A percentile compares a stretch with the other conserved stretches of the same genome.
phyloP scores from a whole-genome alignment of 2,113 vertebrate genomes.

The Elaphurus davidianus region DNA sequence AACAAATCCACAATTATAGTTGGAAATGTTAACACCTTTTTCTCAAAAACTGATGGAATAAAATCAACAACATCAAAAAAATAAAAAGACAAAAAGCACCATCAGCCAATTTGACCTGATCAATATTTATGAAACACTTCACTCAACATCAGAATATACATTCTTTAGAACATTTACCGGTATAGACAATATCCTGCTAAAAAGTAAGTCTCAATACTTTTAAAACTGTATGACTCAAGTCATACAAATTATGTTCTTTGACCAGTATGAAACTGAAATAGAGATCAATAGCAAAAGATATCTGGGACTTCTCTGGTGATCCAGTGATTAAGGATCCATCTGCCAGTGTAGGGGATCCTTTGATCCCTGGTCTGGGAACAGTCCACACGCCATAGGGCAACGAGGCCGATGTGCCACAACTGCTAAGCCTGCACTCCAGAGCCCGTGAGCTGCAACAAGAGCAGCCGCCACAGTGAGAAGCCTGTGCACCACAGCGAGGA shows the following conservation, averaged over 20 bases:
- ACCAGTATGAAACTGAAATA: not conserved
- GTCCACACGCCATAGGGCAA: not conserved
- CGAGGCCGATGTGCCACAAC: rapidly evolving
- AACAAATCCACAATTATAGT: not conserved
- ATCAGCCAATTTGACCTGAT: not conserved
- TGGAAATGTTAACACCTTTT: not conserved
- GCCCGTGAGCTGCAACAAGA: not conserved
- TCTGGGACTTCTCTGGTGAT: not conserved
- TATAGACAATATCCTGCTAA: not conserved
- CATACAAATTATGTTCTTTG: not conserved
- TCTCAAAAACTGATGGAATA: not conserved
- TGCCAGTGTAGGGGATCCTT: not conserved
- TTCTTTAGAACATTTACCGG: not conserved
- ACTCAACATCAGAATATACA: not conserved
- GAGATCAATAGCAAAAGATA: not conserved
- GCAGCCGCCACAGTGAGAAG: not conserved
- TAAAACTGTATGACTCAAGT: not conserved
- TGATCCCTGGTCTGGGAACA: not conserved
- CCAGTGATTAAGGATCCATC: not conserved
- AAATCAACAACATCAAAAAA: not conserved
- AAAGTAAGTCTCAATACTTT: not conserved
- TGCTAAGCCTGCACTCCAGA: not conserved
- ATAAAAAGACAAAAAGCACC: not conserved
- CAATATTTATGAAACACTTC: not conserved
- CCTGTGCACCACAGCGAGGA: not conserved